Percentiles rank a stretch among this genome's conserved stretches.
Conservation (phyloP, 1,140 invertebrate genomes). For the Propsilocerus akamusi region DNA sequence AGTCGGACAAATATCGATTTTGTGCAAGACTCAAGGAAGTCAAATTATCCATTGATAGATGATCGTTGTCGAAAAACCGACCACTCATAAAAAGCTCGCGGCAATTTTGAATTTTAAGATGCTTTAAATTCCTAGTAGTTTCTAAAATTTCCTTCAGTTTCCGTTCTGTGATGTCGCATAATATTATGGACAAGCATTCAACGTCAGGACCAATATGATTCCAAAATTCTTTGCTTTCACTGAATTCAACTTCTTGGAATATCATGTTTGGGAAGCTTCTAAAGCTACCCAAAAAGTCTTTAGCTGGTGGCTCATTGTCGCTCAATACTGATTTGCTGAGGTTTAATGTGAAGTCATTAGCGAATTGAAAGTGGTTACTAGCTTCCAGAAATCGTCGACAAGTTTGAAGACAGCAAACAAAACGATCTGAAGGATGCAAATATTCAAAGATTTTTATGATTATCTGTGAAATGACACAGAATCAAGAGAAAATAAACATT, state of each 20-base stretch:
- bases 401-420: slow-evolving; percentile 33
- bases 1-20: slow-evolving; percentile 51
- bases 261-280: slow-evolving; percentile 31
- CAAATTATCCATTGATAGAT: slow-evolving; percentile 32
- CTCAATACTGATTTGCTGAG: slow-evolving; percentile 30
- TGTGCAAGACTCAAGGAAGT: slow-evolving; percentile 36
- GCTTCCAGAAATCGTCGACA: slow-evolving; percentile 37
- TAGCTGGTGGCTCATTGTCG: slow-evolving; percentile 27
- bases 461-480: slow-evolving; percentile 27
- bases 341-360: slow-evolving; percentile 29
- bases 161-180: slow-evolving; percentile 40
- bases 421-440: slow-evolving; percentile 34
- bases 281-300: slow-evolving; percentile 28
- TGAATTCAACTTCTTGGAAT: slow-evolving; percentile 38
- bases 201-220: slow-evolving; percentile 23
- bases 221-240: slow-evolving; percentile 21
- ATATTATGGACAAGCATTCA: slow-evolving; percentile 25
- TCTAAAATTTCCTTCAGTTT: slow-evolving; percentile 35
- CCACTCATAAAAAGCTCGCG: slow-evolving; percentile 53
- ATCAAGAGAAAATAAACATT: slow-evolving; percentile 3
- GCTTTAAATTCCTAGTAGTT: slow-evolving; percentile 31
- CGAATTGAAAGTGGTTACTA: slow-evolving; percentile 31
- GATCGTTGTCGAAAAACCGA: slow-evolving; percentile 34
- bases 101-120: slow-evolving; percentile 38
- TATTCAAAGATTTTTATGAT: slow-evolving; percentile 39